Evolutionary conservation across 2,888 invertebrate genomes (phyloP).

Genomic region (Thereva nobilitata): DNA sequence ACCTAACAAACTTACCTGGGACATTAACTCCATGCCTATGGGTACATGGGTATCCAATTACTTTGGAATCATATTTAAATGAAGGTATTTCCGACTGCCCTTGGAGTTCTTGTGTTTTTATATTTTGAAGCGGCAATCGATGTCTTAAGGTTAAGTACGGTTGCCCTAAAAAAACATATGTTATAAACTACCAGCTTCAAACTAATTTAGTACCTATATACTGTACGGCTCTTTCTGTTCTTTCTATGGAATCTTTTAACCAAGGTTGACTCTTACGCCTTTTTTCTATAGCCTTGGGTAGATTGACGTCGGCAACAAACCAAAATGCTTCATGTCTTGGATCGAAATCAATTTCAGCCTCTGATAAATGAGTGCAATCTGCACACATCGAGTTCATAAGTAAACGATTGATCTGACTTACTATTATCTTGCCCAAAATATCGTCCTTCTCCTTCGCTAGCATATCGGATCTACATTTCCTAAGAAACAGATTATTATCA

Average conservation of each 20-base stretch:
- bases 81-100: constrained; percentile 59
- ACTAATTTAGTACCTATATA: constrained; percentile 62
- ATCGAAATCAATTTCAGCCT: constrained; percentile 70
- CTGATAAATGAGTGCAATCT: constrained; percentile 64
- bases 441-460: constrained; percentile 47
- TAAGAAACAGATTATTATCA: constrained; percentile 5
- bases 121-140: constrained; percentile 68
- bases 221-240: constrained; percentile 69
- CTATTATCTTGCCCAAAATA: constrained; percentile 57
- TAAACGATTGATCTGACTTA: constrained; percentile 71
- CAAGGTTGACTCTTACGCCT: constrained; percentile 57
- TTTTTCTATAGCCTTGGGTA: constrained; percentile 59
- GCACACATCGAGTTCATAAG: constrained; percentile 65
- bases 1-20: constrained; percentile 64
- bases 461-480: constrained; percentile 29
- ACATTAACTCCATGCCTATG: constrained; percentile 71
- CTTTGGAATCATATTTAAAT: constrained; percentile 65
- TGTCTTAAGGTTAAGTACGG: constrained; percentile 74
- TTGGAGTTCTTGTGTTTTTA: constrained; percentile 64
- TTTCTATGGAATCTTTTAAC: constrained; percentile 61
- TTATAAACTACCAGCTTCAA: constrained; percentile 1
- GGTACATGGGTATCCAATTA: constrained; percentile 63
- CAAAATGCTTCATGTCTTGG: constrained; percentile 86
- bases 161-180: constrained; percentile 51
- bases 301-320: constrained; percentile 75